Base-by-base conservation (phyloP, 2,888 invertebrate genomes). In the Sycophila texana region DNA sequence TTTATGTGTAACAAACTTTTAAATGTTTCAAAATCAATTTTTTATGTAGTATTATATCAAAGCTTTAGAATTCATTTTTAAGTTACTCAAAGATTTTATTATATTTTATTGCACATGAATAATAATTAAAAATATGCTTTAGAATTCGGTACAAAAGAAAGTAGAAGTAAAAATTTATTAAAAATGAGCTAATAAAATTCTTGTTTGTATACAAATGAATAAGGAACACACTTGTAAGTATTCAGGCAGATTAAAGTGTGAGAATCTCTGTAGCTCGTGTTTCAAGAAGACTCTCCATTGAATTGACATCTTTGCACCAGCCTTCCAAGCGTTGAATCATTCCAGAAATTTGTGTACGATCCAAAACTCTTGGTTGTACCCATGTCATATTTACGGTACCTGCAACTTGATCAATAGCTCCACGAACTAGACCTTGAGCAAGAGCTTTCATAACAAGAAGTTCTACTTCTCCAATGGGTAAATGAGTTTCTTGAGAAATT, bases 391-490 rank as follows among this genome's bases (percentile, higher is more conserved):
- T 94, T 1, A 96, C 95, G 72, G 92, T 94, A 82, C 91, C 92
- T 39, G 92, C 92, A 49, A 98, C 97, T 92, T 99, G 97, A 92
- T 99, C 99, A 83, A 99, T 98, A 80, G 96, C 96, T 0, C 99
- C 99, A 78, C 95, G 94, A 4, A 99, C 97, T 18, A 99, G 93
- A 26, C 97, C 97, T 89, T 98, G 95, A 0, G 99, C 97, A 39
- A 99, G 90, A 0, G 99, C 99, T 91, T 98, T 98, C 99, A 99
- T 99, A 0, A 99, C 97, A 63, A 99, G 92, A 82, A 98, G 92
- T 89, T 99, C 99, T 22, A 99, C 97, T 89, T 97, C 96, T 84
- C 95, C 94, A 0, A 94, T 91, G 0, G 96, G 96, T 77, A 99
- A 92, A 83, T 95, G 93, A 4, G 98, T 97, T 88, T 96, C 96